Evolutionary conservation across 2,888 invertebrate species (phyloP).

Genomic region (Gnatocerus cornutus): DNA sequence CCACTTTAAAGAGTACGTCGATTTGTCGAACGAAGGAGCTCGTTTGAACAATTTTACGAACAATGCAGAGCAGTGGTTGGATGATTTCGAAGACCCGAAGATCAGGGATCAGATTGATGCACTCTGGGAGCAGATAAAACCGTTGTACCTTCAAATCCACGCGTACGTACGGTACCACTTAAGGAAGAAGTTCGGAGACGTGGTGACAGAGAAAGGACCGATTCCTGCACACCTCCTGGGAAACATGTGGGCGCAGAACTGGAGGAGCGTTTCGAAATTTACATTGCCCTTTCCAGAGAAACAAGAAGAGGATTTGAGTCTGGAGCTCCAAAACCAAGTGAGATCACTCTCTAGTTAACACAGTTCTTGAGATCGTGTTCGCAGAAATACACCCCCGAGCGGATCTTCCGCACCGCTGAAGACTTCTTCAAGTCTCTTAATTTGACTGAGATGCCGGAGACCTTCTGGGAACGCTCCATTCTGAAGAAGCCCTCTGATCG

Average conservation of each 20-base stretch:
- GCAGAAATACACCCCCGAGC: slow-evolving; percentile 81
- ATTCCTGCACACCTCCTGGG: slow-evolving; percentile 85
- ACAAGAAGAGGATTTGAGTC: slow-evolving; percentile 81
- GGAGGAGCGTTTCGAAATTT: slow-evolving; percentile 80
- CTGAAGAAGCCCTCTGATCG: slow-evolving; percentile 83
- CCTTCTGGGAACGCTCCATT: slow-evolving; percentile 90
- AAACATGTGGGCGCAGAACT: slow-evolving; percentile 90
- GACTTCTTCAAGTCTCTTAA: slow-evolving; percentile 90
- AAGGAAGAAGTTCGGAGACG: slow-evolving; percentile 81
- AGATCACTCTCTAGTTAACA: no score
- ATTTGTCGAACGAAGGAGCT: slow-evolving; percentile 81
- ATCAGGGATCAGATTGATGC: slow-evolving; percentile 81
- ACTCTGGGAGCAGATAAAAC: slow-evolving; percentile 84
- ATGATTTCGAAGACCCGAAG: slow-evolving; percentile 80
- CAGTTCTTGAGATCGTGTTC: no score
- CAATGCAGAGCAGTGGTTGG: slow-evolving; percentile 81
- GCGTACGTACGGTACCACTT: slow-evolving; percentile 86
- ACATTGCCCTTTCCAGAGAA: slow-evolving; percentile 84
- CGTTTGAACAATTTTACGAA: slow-evolving; percentile 81
- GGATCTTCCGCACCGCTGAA: slow-evolving; percentile 89
- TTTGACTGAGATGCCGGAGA: slow-evolving; percentile 84
- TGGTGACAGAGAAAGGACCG: slow-evolving; percentile 79
- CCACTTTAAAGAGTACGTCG: slow-evolving; percentile 79
- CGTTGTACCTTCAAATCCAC: slow-evolving; percentile 88
- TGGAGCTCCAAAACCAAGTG: slow-evolving; percentile 81